These are phyloP conservation scores for Percina caprodes DNA, from an alignment of 2,113 vertebrate genomes.

Conservation along the genomic window DNA sequence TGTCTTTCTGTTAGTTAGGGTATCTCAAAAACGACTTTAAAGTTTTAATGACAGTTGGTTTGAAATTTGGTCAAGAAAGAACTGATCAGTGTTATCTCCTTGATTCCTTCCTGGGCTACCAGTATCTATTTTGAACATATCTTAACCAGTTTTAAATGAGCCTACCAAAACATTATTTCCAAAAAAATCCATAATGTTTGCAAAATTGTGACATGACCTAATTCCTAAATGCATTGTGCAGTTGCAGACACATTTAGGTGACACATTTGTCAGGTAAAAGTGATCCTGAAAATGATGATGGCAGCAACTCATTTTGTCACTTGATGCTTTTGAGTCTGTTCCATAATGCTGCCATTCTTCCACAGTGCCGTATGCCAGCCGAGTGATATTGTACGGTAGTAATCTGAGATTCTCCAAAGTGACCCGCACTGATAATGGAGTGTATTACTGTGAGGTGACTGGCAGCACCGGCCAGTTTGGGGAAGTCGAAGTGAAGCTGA, in stretches of 20 bases:
- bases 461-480: slow-evolving; percentile 40
- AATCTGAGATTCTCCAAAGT: slow-evolving; percentile 75
- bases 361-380: slow-evolving; percentile 63
- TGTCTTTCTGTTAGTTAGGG: not conserved
- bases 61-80: not conserved
- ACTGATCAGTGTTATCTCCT: not conserved
- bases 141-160: no score
- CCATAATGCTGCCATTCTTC: not conserved
- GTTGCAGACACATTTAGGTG: no score
- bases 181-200: no score
- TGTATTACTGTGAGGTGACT: slow-evolving; percentile 80
- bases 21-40: not conserved
- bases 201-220: no score
- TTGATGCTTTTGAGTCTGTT: not conserved
- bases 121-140: no score
- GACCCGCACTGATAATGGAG: slow-evolving; percentile 75
- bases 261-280: not conserved
- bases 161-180: no score
- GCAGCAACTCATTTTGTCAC: not conserved
- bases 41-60: not conserved
- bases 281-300: not conserved
- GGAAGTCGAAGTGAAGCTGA: slow-evolving; percentile 64
- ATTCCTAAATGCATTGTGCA: no score
- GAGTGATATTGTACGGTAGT: slow-evolving; percentile 41
- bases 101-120: no score